Conservation (phyloP, 23 tunicate species). For the Styela clava region DNA sequence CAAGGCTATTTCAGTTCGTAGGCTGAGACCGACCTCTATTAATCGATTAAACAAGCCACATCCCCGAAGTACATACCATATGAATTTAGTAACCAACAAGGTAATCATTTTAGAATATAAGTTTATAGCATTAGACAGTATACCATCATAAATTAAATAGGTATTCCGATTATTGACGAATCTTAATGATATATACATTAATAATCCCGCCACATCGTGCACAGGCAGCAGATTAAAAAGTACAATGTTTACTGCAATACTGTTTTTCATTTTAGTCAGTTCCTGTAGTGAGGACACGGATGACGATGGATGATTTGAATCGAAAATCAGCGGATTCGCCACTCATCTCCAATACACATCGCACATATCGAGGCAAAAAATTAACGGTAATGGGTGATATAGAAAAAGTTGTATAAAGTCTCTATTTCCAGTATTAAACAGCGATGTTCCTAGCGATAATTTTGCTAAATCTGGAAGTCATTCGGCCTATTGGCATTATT, state of each 20-base stretch:
- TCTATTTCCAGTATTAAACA: no score
- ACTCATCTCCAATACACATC: conserved; percentile 67
- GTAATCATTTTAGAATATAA: conserved; percentile 37
- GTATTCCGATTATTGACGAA: no score
- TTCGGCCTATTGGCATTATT: no score
- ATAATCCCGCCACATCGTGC: no score
- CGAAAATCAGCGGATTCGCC: conserved; percentile 58
- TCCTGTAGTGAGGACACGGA: conserved; percentile 78
- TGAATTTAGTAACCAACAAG: conserved; percentile 61
- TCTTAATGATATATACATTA: no score
- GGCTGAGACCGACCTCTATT: conserved; percentile 67
- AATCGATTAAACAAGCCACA: conserved; percentile 78
- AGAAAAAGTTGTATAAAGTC: no score
- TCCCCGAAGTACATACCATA: conserved; percentile 70
- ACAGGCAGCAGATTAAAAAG: no score
- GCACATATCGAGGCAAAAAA: conserved; percentile 55
- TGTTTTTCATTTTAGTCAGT: conserved; percentile 42
- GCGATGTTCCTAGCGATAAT: neutral
- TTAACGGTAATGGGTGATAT: no score
- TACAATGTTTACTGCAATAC: no score
- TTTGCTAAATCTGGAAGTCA: no score
- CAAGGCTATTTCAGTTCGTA: conserved; percentile 42
- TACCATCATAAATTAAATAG: no score
- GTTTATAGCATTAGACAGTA: no score
- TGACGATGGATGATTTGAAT: conserved; percentile 69